Conservation (phyloP, 2,888 invertebrate genomes). For the Chromoteleia sp. region DNA sequence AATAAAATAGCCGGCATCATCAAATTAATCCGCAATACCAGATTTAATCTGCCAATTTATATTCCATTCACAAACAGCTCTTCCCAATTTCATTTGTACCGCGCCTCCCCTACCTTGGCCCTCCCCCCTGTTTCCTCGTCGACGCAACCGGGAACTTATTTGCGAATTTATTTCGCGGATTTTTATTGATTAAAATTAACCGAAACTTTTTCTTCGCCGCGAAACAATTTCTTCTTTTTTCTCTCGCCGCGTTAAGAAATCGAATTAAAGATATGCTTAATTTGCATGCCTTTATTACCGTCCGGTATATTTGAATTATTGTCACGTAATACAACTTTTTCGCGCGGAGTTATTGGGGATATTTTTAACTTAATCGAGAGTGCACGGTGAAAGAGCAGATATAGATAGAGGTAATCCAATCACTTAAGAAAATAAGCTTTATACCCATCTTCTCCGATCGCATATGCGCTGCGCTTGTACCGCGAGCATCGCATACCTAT, state of each 20-base stretch:
- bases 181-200: constrained; percentile 61
- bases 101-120: not conserved
- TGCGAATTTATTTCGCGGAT: constrained; percentile 53
- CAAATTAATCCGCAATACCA: constrained; percentile 51
- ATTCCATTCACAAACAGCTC: constrained; percentile 62
- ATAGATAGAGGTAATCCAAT: constrained; percentile 73
- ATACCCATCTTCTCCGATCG: constrained; percentile 71
- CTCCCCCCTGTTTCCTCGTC: not conserved
- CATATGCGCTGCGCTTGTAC: constrained; percentile 60
- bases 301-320: constrained; percentile 33
- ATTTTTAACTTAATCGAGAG: constrained; percentile 59
- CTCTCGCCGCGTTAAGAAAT: constrained; percentile 25
- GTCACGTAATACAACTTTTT: constrained; percentile 58
- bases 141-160: constrained; percentile 26
- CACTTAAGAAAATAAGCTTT: constrained; percentile 77
- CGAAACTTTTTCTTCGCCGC: constrained; percentile 36
- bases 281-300: constrained; percentile 42
- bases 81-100: constrained; percentile 59
- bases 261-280: constrained; percentile 51
- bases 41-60: constrained; percentile 60
- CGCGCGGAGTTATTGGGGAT: constrained; percentile 38
- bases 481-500: constrained; percentile 41
- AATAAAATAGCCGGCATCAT: constrained; percentile 27
- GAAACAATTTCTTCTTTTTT: constrained; percentile 5
- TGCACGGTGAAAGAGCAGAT: constrained; percentile 55